Conservation (phyloP, 2,797 vertebrate genomes). For the Octomys mimax region DNA sequence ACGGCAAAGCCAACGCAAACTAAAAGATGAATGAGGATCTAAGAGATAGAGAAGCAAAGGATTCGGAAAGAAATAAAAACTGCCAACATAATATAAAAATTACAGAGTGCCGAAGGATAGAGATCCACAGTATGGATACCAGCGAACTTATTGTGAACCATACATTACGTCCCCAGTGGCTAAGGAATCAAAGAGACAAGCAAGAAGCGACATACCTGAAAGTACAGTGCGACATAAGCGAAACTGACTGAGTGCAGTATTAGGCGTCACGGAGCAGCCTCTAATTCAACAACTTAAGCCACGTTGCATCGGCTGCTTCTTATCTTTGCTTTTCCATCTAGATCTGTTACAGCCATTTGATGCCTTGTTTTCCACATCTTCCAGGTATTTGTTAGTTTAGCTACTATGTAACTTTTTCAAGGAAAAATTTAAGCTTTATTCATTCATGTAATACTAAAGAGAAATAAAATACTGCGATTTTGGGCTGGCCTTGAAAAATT, state of each 20-base stretch:
- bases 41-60: neutral
- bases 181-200: constrained; percentile 90
- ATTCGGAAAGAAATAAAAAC: neutral
- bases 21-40: neutral
- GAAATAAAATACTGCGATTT: constrained; percentile 92
- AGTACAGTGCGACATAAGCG: constrained; percentile 87
- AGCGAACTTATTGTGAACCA: constrained; percentile 92
- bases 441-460: constrained; percentile 95
- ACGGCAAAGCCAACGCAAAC: constrained; percentile 7
- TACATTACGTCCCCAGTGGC: constrained; percentile 89
- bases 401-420: constrained; percentile 95
- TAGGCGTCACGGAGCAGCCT: constrained; percentile 91
- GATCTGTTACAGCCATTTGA: constrained; percentile 93
- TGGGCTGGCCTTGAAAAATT: constrained; percentile 92
- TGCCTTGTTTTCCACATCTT: constrained; percentile 94
- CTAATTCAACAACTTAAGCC: constrained; percentile 89
- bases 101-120: constrained; percentile 95
- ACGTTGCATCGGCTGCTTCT: constrained; percentile 91
- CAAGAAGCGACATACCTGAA: constrained; percentile 89
- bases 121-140: constrained; percentile 96
- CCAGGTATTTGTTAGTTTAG: constrained; percentile 94
- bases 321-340: constrained; percentile 92
- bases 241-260: constrained; percentile 92
- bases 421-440: constrained; percentile 96
- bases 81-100: neutral